Base-by-base conservation (phyloP, 2,888 invertebrate genomes). In the Euplexia lucipara region DNA sequence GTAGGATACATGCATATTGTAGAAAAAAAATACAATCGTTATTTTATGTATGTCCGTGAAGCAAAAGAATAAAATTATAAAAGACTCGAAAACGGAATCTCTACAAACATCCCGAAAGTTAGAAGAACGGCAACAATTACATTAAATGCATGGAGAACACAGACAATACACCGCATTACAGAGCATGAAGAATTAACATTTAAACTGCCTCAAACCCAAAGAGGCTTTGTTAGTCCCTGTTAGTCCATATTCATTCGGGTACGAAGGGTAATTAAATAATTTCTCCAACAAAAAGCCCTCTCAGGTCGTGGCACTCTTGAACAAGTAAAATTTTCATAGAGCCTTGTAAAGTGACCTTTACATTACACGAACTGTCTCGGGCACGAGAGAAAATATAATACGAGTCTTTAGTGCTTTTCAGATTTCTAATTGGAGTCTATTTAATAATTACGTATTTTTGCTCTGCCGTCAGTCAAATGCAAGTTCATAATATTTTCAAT, bases 111-210 rank as follows among this genome's bases (percentile, higher is more conserved):
- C 32, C 14, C 0, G 3, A 7, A 57, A 47, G 12, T 37, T 39
- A 52, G 16, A 42, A 22, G 42, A 42, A 42, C 18, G 51, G 54
- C 39, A 41, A 52, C 39, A 52, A 56, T 70, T 20, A 37, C 22
- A 59, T 64, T 47, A 45, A 47, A 72, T 47, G 51, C 47, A 47
- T 58, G 49, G 63, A 42, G 32, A 63, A 73, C 72, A 72, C 81
- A 79, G 74, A 84, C 81, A 80, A 80, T 78, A 83, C 72, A 62
- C 48, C 48, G 59, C 67, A 54, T 64, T 63, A 52, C 37, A 26
- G 41, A 49, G 22, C 75, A 82, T 82, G 70, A 80, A 86, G 77
- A 83, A 86, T 86, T 83, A 82, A 83, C 75, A 81, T 82, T 80
- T 78, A 83, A 84, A 73, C 60, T 56, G 53, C 44, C 53, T 41